Base-by-base conservation (phyloP, 2,797 vertebrate species). In the Pipistrellus nathusii region DNA sequence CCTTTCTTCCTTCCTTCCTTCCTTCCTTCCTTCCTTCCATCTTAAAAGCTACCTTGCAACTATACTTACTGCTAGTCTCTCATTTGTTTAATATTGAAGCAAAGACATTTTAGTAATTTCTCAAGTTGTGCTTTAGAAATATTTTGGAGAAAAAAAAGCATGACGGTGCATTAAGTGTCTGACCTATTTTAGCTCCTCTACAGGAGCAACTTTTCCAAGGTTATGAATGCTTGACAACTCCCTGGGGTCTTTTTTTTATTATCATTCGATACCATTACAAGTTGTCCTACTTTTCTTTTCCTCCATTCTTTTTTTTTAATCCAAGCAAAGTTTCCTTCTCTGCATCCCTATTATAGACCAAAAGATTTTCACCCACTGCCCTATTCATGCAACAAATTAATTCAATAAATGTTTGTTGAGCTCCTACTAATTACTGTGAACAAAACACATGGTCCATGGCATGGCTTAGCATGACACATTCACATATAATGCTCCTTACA, bases 81-180 rank as follows among this genome's bases (percentile, higher is more conserved):
- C 69, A 72, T 88, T 94, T 90, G 62, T 59, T 90, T 80, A 93
- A 68, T 69, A 84, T 73, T 92, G 53, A 96, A 90, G 21, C 64
- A 75, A 93, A 62, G 75, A 46, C 71, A 90, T 85, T 90, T 97
- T 91, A 94, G 86, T 84, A 96, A 95, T 55, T 96, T 97, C 92
- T 95, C 94, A 94, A 91, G 85, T 96, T 91, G 62, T 81, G 91
- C 20, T 94, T 95, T 94, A 94, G 76, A 86, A 93, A 91, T 91
- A 95, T 91, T 93, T 95, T 53, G 0, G n/a, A 10, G 27, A 72
- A 18, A 82, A 82, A 53, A 88, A 93, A 84, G 53, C 59, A 88
- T 95, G 90, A 96, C 57, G 85, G 5, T 93, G 17, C 27, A 62
- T 84, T 90, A 85, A 90, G 23, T 13, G 10, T 94, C 85, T 93